Base-by-base conservation (phyloP, 2,797 vertebrate genomes). In the Hippocampus kuda region DNA sequence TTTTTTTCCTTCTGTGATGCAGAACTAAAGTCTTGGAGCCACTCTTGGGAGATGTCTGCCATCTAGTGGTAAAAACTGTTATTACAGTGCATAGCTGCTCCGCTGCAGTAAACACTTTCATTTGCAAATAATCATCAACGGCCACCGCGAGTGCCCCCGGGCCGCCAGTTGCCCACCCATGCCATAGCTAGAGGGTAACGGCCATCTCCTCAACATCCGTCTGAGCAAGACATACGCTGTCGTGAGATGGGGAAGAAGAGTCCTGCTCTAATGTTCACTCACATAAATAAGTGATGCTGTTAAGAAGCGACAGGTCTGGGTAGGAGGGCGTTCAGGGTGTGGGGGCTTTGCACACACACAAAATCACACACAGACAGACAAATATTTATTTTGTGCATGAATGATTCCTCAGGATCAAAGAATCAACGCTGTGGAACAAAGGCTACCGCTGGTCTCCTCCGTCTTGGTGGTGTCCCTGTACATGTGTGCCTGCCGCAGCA, bases 241-340 rank as follows among this genome's bases (percentile, higher is more conserved):
- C 59, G 66, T 64, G 70, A 69, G 77, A 72, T 65, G 67, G 56
- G 75, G 69, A 73, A 65, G 74, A 73, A 80, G 75, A 81, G 76
- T 77, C 85, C 81, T 74, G 76, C 74, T 85, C 80, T 84, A 86
- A 87, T 85, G 83, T 84, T 88, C 80, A 77, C 81, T 83, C 84
- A 77, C 88, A 86, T 85, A 77, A 87, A 86, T 85, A 85, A 83
- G 78, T 85, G 83, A 85, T 84, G 80, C 75, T 77, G 82, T 82
- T 81, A 79, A 79, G 83, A 85, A 84, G 85, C 68, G 78, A 82
- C 82, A 75, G 83, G 83, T 82, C 78, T 79, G 74, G 78, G 69
- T 72, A 68, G 79, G 75, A 81, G 74, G 79, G 74, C 44, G 44
- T 16, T 48, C 44, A 65, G 63, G 44, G 44, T 48, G 64, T 76